phyloP scores from a whole-genome alignment of 2,888 invertebrate genomes.

The Listrodromus nycthemerus region DNA sequence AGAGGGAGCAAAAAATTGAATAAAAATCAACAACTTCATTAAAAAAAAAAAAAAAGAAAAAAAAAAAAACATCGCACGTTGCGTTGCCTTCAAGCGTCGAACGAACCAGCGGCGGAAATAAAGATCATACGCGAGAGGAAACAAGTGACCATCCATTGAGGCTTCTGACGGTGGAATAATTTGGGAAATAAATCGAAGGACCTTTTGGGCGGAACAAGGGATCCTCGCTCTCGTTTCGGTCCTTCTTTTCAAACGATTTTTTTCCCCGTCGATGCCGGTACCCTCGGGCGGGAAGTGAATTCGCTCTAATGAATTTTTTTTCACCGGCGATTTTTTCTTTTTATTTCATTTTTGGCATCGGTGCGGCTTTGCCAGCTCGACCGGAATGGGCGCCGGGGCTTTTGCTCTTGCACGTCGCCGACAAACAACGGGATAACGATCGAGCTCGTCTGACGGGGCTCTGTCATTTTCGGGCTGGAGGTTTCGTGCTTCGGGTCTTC shows the following conservation, averaged over 20 bases:
- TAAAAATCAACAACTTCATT: constrained; percentile 2
- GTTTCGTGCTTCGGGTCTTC: constrained; percentile 36
- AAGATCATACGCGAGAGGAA: constrained; percentile 30
- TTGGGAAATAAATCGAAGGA: constrained; percentile 43
- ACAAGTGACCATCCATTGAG: constrained; percentile 25
- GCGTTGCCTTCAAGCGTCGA: constrained; percentile 27
- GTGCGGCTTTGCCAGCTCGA: constrained; percentile 11
- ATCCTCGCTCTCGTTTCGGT: neutral
- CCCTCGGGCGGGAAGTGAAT: constrained; percentile 20
- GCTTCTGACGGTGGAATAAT: constrained; percentile 29
- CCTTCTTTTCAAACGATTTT: neutral
- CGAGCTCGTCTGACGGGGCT: constrained; percentile 46
- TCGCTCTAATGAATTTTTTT: constrained; percentile 31
- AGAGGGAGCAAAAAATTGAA: neutral
- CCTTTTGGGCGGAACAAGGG: constrained; percentile 8
- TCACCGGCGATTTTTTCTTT: neutral
- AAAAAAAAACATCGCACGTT: too few species aligned
- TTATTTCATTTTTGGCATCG: constrained; percentile 6
- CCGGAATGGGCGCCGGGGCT: constrained; percentile 8
- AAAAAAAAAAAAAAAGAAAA: too few species aligned
- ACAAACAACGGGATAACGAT: constrained; percentile 60
- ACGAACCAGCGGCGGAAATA: constrained; percentile 12
- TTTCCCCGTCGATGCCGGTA: constrained; percentile 23
- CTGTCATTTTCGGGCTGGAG: constrained; percentile 51
- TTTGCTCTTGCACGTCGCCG: constrained; percentile 40